These are phyloP conservation scores for Astyanax mexicanus DNA, from an alignment of 2,797 vertebrate species.

Conservation along the genomic window DNA sequence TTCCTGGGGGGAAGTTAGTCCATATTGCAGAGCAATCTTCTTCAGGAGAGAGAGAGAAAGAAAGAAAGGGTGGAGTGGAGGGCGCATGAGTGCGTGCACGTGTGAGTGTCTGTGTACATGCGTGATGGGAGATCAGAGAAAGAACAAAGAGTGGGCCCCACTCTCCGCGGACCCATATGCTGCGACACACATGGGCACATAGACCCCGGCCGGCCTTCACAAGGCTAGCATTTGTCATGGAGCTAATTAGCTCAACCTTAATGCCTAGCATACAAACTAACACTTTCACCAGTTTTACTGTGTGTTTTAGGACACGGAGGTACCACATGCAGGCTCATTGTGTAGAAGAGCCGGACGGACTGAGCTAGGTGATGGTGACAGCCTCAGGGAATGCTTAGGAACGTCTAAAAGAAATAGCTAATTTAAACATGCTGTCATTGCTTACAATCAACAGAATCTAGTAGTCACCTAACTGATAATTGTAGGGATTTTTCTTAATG, in stretches of 20 bases:
- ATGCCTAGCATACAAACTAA: conserved; percentile 4
- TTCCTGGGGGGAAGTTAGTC: conserved; percentile 71
- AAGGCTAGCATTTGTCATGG: conserved; percentile 20
- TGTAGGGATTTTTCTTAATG: too few species aligned
- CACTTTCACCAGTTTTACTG: conserved; percentile 10
- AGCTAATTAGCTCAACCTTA: conserved; percentile 9
- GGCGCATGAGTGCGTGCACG: not conserved
- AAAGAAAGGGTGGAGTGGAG: not conserved
- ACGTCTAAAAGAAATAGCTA: too few species aligned
- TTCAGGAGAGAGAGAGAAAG: not conserved
- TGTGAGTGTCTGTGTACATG: conserved; percentile 22
- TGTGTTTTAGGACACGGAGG: not conserved
- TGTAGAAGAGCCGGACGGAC: not conserved
- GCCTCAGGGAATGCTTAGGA: too few species aligned
- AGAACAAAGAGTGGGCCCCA: conserved; percentile 40
- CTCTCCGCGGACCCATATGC: conserved; percentile 36
- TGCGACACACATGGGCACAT: conserved; percentile 27
- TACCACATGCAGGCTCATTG: not conserved
- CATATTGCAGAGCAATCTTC: conserved; percentile 38
- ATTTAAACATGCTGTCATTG: not conserved
- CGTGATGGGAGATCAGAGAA: conserved; percentile 7
- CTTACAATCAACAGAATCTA: not conserved
- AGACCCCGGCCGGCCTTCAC: conserved; percentile 22
- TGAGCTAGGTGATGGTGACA: not conserved
- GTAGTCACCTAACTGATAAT: too few species aligned